Evolutionary conservation across 2,888 invertebrate genomes (phyloP), one percentile per base, ranked within the genome.

Genomic region (Clanis bilineata): DNA sequence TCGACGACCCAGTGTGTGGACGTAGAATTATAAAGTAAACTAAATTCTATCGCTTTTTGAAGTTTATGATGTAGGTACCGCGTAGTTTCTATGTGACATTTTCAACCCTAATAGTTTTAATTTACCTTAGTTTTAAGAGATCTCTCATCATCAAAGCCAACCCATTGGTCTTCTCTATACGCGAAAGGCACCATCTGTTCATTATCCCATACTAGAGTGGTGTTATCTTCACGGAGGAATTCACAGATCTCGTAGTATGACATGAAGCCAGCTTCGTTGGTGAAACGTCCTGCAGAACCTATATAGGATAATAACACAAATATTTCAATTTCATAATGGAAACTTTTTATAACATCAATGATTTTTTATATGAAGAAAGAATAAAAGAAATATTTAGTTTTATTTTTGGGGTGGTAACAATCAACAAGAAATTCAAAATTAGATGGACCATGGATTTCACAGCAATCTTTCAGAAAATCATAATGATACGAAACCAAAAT

Each of bases 101-200:
- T n/a, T n/a, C n/a, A n/a, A n/a, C n/a, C n/a, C n/a, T n/a, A n/a
- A n/a, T n/a, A n/a, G 7, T 6, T 21, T 32, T 9, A 7, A 44
- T 62, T 80, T 82, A 97, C 98, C 95, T 98, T 98, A 38, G 97
- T 97, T 76, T 97, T 96, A 21, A 98, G 93, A 71, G 97, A 97
- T 70, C 98, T 94, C 76, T 98, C 98, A 76, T 98, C 98, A 77
- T 98, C 98, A 72, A 98, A 98, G 62, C 98, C 98, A 28, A 98
- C 97, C 98, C 98, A 98, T 72, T 98, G 98, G 83, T 97, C 96
- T 4, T 94, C 96, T 66, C 95, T 94, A 86, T 98, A 98, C 0
- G 98, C 98, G 82, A 98, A 98, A 7, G 98, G 98, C 59, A 97
- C 98, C 93, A 98, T 97, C 78, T 98, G 98, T 72, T 98, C 98